Conservation (phyloP, 2,113 vertebrate species). For the Empidonax traillii region DNA sequence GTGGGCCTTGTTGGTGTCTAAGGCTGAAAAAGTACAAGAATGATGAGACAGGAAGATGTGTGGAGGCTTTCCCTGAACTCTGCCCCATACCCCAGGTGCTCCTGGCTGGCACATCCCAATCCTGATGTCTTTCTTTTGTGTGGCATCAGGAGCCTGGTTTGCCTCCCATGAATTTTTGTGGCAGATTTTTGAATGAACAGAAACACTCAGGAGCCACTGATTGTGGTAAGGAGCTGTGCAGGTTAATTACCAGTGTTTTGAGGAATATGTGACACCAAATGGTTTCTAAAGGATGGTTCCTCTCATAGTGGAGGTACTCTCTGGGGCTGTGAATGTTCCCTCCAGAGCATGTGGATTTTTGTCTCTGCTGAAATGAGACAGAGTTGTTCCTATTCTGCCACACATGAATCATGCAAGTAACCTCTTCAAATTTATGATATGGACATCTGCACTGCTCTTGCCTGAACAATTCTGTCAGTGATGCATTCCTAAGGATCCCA, state of each 20-base stretch:
- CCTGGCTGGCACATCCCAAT: neutral
- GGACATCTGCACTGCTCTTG: neutral
- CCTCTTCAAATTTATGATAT: neutral
- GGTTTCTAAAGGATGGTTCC: neutral
- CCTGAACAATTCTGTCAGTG: neutral
- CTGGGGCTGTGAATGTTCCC: neutral
- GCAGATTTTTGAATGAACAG: neutral
- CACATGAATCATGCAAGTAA: neutral
- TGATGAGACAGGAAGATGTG: neutral
- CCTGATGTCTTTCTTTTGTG: neutral
- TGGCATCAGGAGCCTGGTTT: neutral
- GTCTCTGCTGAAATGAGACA: neutral
- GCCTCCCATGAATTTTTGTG: neutral
- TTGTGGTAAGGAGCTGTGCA: neutral
- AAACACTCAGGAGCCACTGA: neutral
- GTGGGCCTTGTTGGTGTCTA: neutral
- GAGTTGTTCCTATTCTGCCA: neutral
- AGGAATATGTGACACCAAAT: neutral
- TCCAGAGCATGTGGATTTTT: neutral
- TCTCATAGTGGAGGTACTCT: neutral
- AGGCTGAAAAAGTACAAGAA: neutral
- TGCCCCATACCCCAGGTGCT: neutral
- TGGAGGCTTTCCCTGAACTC: neutral
- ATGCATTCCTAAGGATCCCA: conserved; percentile 8
- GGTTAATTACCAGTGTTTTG: neutral